These are phyloP conservation scores for Prostheceraeus crozeri DNA, from an alignment of 2,888 invertebrate species.

Conservation along the genomic window DNA sequence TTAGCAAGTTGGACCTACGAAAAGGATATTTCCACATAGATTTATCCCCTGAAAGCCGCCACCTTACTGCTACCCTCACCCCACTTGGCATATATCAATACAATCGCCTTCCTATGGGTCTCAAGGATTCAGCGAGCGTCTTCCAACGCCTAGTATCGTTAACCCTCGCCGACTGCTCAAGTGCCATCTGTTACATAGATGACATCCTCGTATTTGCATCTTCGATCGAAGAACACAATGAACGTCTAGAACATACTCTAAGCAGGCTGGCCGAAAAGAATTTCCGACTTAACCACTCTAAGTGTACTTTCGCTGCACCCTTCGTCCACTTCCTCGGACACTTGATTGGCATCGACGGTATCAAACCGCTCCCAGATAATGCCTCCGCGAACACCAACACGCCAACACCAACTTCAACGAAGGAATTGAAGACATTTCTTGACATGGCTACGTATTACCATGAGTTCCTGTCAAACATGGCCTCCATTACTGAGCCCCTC, in stretches of 20 bases:
- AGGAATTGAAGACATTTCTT: neutral
- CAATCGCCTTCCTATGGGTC: constrained; percentile 17
- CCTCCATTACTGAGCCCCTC: too few relatives aligned
- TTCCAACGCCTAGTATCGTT: constrained; percentile 14
- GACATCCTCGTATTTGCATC: too few relatives aligned
- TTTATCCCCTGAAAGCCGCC: neutral
- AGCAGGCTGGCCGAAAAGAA: too few relatives aligned
- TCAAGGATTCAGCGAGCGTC: neutral
- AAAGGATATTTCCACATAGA: constrained; percentile 6
- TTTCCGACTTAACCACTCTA: too few relatives aligned
- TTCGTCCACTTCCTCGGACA: too few relatives aligned
- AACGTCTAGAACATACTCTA: too few relatives aligned
- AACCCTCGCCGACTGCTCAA: neutral
- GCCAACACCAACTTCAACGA: neutral
- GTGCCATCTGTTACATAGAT: constrained; percentile 18
- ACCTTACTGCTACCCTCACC: constrained; percentile 17
- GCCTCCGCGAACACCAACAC: neutral
- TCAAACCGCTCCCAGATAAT: too few relatives aligned
- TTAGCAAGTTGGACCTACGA: neutral
- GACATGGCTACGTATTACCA: neutral
- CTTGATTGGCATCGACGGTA: too few relatives aligned
- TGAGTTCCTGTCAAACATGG: neutral
- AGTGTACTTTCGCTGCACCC: too few relatives aligned
- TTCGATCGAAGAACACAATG: too few relatives aligned
- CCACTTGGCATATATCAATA: constrained; percentile 7